Evolutionary conservation across 2,888 invertebrate genomes (phyloP).

Genomic region (Drosophila meridiana): DNA sequence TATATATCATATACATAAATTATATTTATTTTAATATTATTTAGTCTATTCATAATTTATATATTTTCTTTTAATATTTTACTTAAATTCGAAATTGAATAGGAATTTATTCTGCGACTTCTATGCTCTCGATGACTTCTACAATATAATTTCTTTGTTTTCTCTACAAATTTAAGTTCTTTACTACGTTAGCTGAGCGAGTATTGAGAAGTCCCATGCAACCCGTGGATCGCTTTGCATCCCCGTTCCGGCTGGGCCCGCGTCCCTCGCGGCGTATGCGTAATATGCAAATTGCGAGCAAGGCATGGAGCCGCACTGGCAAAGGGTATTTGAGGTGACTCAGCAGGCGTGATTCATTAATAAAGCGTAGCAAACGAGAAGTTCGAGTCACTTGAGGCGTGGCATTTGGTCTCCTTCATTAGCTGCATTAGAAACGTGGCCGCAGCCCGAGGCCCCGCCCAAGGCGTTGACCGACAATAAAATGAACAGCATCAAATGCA

Average conservation of each 20-base stretch:
- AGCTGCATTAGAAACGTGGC: constrained; percentile 21
- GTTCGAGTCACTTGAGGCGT: constrained; percentile 10
- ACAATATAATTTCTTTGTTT: background rate
- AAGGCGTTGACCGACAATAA: constrained; percentile 19
- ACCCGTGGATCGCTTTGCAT: background rate
- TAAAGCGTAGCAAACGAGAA: background rate
- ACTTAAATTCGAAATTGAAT: background rate
- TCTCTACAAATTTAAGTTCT: background rate
- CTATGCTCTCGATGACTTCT: background rate
- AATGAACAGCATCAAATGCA: constrained; percentile 21
- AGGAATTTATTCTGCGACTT: background rate
- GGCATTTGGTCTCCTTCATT: constrained; percentile 38
- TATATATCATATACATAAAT: too few relatives aligned
- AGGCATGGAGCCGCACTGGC: background rate
- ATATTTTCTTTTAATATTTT: background rate
- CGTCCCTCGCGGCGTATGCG: constrained; percentile 46
- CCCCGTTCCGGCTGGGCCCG: constrained; percentile 37
- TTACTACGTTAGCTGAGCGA: background rate
- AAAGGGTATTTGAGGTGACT: constrained; percentile 27
- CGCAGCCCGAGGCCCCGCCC: constrained; percentile 26
- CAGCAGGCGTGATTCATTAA: constrained; percentile 38
- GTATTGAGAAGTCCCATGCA: background rate
- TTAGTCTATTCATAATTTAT: background rate
- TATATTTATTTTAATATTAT: background rate
- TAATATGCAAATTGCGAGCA: constrained; percentile 50